Evolutionary conservation across 1,140 invertebrate genomes (phyloP).

Genomic region (Branchinecta lynchi): DNA sequence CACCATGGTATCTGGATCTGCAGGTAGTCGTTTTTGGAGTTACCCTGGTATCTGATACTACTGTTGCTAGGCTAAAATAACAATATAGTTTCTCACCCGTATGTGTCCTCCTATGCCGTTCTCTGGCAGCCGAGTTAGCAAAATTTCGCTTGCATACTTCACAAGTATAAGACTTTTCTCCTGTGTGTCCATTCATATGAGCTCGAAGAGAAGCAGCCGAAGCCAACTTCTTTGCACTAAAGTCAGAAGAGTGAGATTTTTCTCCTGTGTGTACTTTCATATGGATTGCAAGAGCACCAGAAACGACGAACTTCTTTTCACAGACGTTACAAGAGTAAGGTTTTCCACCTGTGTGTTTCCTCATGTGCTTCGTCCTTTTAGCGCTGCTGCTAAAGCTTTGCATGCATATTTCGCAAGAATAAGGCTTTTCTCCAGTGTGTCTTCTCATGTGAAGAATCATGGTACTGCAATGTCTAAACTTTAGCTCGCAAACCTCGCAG

Average conservation of each 20-base stretch:
- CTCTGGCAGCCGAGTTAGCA: slow-evolving; percentile 94
- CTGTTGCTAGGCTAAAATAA: no score
- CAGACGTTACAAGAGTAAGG: slow-evolving; percentile 90
- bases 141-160: slow-evolving; percentile 76
- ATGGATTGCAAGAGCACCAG: slow-evolving; percentile 44
- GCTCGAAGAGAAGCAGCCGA: slow-evolving; percentile 79
- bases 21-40: no score
- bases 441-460: slow-evolving; percentile 91
- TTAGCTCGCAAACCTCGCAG: slow-evolving; percentile 89
- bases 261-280: no score
- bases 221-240: slow-evolving; percentile 45
- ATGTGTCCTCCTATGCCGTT: slow-evolving; percentile 81
- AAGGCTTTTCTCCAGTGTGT: slow-evolving; percentile 91
- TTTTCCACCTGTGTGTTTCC: slow-evolving; percentile 47
- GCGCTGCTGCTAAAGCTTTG: slow-evolving; percentile 49
- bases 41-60: no score
- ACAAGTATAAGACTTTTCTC: slow-evolving; percentile 77
- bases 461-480: slow-evolving; percentile 83
- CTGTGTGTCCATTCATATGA: slow-evolving; percentile 86
- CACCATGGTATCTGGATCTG: no score
- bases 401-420: slow-evolving; percentile 46
- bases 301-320: slow-evolving; percentile 58
- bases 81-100: slow-evolving; percentile 42
- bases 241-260: slow-evolving; percentile 30
- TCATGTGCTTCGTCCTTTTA: slow-evolving; percentile 45